Percentiles rank a stretch among this genome's conserved stretches.
Evolutionary conservation across 2,113 vertebrate species (phyloP).

Genomic region (Oostethus manadensis): DNA sequence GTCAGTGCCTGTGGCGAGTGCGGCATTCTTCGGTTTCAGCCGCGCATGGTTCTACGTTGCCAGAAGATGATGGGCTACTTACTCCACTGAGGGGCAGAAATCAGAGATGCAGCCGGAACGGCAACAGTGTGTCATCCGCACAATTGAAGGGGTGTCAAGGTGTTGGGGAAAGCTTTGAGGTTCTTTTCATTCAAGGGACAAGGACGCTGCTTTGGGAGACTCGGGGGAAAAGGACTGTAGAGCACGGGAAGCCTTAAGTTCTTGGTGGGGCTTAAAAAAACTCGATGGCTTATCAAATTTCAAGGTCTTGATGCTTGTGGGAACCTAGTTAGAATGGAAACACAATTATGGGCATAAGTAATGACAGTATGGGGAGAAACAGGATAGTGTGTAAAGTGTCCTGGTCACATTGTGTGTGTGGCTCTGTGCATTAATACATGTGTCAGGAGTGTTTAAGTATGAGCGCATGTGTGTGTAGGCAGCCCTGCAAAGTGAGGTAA

Average conservation of each 20-base stretch:
- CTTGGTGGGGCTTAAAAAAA: slow-evolving; percentile 35
- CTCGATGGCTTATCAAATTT: slow-evolving; percentile 47
- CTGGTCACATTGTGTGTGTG: slow-evolving; percentile 36
- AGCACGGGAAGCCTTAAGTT: slow-evolving; percentile 23
- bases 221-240: slow-evolving; percentile 26
- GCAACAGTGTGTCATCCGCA: slow-evolving; percentile 6
- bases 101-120: slow-evolving; percentile 27
- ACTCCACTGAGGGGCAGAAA: slow-evolving; percentile 35
- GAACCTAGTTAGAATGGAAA: slow-evolving; percentile 63
- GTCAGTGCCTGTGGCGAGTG: slow-evolving; percentile 24
- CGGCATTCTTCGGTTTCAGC: slow-evolving; percentile 46
- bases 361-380: slow-evolving; percentile 52
- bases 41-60: slow-evolving; percentile 20
- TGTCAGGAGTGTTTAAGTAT: slow-evolving; percentile 50
- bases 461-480: slow-evolving; percentile 13
- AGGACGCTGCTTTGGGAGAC: slow-evolving; percentile 15
- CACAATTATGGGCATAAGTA: slow-evolving; percentile 56
- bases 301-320: slow-evolving; percentile 49
- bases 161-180: slow-evolving; percentile 14
- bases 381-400: slow-evolving; percentile 67
- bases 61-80: slow-evolving; percentile 45
- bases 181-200: slow-evolving; percentile 18
- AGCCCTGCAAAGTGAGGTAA: slow-evolving; percentile 53
- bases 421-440: slow-evolving; percentile 33
- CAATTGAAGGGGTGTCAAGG: not conserved